phyloP scores from a whole-genome alignment of 64 coral and sea anemone genomes.

The Stichodactyla helianthus region DNA sequence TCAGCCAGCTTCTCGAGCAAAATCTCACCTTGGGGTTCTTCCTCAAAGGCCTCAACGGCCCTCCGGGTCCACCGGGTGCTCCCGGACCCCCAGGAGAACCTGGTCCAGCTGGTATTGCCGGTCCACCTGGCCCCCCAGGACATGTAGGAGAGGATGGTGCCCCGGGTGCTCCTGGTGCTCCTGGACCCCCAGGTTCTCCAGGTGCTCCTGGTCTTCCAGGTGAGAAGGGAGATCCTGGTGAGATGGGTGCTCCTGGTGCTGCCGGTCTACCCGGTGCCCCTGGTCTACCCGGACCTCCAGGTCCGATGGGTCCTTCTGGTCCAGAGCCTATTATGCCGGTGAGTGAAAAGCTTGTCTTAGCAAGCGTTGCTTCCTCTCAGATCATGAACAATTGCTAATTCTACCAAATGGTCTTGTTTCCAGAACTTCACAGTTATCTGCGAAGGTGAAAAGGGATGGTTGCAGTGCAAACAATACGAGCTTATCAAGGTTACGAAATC shows the following conservation, averaged over 20 bases:
- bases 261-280: conserved; percentile 97
- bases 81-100: conserved; percentile 87
- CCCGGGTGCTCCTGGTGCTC: conserved; percentile 87
- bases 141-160: conserved; percentile 99
- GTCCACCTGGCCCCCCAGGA: conserved; percentile 82
- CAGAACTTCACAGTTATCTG: conserved; percentile 99
- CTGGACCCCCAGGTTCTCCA: conserved; percentile 86
- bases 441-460: conserved; percentile 99
- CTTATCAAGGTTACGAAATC: conserved; percentile 95
- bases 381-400: not conserved
- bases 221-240: conserved; percentile 95
- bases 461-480: conserved; percentile 99
- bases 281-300: conserved; percentile 84
- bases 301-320: conserved; percentile 77
- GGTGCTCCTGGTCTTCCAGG: conserved; percentile 98
- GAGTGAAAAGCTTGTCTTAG: conserved; percentile 1
- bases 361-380: not conserved
- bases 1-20: conserved; percentile 97
- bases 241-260: conserved; percentile 94
- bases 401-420: not conserved
- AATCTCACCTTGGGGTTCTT: conserved; percentile 99
- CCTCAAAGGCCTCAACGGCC: conserved; percentile 98
- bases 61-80: conserved; percentile 87
- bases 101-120: conserved; percentile 70
- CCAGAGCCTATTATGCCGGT: conserved; percentile 98